Conservation (phyloP, 1,140 invertebrate genomes). For the Scylla paramamosain region DNA sequence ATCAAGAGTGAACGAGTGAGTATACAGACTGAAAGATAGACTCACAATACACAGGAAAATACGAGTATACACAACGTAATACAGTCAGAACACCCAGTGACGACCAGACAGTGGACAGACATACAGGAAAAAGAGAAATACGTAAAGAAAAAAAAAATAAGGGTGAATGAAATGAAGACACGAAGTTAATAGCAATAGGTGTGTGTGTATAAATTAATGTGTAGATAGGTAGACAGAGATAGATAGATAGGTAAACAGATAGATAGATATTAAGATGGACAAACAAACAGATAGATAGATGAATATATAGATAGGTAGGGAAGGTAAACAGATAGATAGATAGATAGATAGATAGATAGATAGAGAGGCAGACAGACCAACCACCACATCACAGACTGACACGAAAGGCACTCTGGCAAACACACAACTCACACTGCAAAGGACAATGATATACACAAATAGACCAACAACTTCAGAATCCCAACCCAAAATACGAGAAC, state of each 20-base stretch:
- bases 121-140: not conserved
- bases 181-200: not conserved
- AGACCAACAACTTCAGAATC: too few species aligned
- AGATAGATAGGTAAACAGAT: not conserved
- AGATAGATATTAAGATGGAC: not conserved
- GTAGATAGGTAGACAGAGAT: not conserved
- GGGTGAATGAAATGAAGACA: not conserved
- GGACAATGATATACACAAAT: too few species aligned
- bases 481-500: too few species aligned
- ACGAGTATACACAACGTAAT: too few species aligned
- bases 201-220: not conserved
- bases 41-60: too few species aligned
- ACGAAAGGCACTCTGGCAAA: too few species aligned
- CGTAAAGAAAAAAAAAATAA: not conserved
- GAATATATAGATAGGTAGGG: not conserved
- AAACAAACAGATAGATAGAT: not conserved
- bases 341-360: not conserved
- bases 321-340: not conserved
- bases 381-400: too few species aligned
- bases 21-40: too few species aligned
- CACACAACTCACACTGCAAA: too few species aligned
- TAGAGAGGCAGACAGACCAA: not conserved
- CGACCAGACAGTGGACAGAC: not conserved
- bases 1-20: too few species aligned
- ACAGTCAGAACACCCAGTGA: too few species aligned